phyloP scores from a whole-genome alignment of 2,888 invertebrate species.

The Lysandra coridon region DNA sequence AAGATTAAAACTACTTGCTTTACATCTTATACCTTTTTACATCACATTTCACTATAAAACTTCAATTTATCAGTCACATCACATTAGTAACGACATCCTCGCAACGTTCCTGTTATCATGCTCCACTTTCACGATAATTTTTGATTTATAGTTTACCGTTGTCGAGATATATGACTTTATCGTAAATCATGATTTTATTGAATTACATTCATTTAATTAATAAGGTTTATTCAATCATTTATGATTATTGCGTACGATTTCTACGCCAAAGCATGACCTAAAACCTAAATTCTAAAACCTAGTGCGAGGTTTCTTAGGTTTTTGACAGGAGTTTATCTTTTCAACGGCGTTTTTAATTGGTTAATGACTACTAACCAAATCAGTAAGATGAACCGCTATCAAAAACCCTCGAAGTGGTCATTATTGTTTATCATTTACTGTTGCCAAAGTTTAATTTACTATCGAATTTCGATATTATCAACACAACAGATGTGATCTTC shows the following conservation, averaged over 20 bases:
- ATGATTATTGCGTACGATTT: neutral
- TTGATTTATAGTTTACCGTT: constrained; percentile 11
- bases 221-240: neutral
- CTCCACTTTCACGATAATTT: constrained; percentile 12
- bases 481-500: neutral
- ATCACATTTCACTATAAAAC: neutral
- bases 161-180: neutral
- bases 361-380: too few species aligned
- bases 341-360: too few species aligned
- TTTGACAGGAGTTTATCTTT: too few species aligned
- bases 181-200: neutral
- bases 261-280: neutral
- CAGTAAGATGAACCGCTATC: too few species aligned
- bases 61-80: neutral
- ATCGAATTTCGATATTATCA: too few species aligned
- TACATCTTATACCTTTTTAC: neutral
- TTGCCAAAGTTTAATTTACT: too few species aligned
- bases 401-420: too few species aligned
- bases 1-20: neutral
- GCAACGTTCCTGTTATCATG: neutral
- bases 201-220: neutral
- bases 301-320: neutral
- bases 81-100: neutral
- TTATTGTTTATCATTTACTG: too few species aligned
- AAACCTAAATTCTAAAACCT: neutral